Percentiles rank a stretch among this genome's conserved stretches.
Conservation (phyloP, 1,140 invertebrate genomes). For the Chionoecetes opilio region DNA sequence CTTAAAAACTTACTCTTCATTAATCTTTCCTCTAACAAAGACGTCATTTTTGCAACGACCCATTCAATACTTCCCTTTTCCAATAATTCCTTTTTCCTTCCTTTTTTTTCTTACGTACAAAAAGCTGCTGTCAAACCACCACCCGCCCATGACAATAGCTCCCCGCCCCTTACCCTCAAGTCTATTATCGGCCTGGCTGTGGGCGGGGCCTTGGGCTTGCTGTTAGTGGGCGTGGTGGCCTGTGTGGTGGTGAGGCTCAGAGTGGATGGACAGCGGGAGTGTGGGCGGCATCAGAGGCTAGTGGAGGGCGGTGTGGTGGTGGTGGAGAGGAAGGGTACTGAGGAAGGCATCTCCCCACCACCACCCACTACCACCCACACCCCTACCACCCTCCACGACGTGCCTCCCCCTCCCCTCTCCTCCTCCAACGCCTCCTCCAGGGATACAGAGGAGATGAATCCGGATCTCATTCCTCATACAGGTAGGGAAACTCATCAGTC, state of each 20-base stretch:
- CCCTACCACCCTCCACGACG: neutral
- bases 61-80: neutral
- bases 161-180: neutral
- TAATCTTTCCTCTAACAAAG: neutral
- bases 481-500: neutral
- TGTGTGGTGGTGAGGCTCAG: slow-evolving; percentile 4
- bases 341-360: neutral
- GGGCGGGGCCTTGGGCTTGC: neutral
- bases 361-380: neutral
- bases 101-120: neutral
- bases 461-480: neutral
- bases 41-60: neutral
- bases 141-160: neutral
- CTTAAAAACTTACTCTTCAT: no score
- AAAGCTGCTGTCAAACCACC: neutral
- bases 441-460: neutral
- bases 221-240: neutral
- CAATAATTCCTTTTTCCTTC: neutral
- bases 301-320: neutral
- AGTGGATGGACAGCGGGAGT: neutral
- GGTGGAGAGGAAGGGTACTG: neutral
- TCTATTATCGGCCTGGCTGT: neutral
- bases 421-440: neutral
- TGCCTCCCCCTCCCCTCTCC: neutral
- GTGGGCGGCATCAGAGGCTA: neutral